A percentile compares a stretch with the other conserved stretches of the same genome.
These are phyloP conservation scores for Peromyscus polionotus DNA, from an alignment of 2,113 vertebrate species.

Conservation along the genomic window DNA sequence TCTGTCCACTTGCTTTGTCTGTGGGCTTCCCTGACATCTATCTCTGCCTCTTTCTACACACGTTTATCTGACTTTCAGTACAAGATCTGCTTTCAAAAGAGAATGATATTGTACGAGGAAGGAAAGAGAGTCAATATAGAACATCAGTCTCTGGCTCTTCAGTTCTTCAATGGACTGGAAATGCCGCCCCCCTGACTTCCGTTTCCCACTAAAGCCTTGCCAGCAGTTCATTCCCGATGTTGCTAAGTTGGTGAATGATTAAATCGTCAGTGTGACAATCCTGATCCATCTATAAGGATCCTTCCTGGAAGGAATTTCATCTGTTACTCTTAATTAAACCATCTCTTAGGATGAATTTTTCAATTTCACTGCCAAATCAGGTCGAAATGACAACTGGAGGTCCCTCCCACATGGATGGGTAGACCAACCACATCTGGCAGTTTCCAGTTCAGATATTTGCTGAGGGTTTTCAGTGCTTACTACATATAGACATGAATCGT, in stretches of 20 bases:
- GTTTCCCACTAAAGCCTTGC: slow-evolving; percentile 9
- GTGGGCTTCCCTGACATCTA: not conserved
- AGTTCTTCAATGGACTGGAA: not conserved
- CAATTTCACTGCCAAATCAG: slow-evolving; percentile 56
- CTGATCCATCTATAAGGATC: slow-evolving; percentile 26
- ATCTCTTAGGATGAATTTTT: slow-evolving; percentile 37
- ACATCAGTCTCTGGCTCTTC: not conserved
- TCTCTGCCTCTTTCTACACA: not conserved
- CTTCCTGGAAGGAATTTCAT: slow-evolving; percentile 49
- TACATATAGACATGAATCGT: not conserved
- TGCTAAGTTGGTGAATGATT: slow-evolving; percentile 57
- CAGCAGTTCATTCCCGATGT: slow-evolving; percentile 16
- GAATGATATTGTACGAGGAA: slow-evolving; percentile 9
- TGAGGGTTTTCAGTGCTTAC: not conserved
- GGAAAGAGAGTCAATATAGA: not conserved
- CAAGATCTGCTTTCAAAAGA: slow-evolving; percentile 15
- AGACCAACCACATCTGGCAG: not conserved
- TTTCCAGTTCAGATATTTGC: slow-evolving; percentile 10
- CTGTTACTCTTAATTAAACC: slow-evolving; percentile 58
- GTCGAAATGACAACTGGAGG: slow-evolving; percentile 49
- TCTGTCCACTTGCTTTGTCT: not conserved
- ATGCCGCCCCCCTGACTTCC: not conserved
- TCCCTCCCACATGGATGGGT: not conserved
- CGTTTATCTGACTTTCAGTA: not conserved
- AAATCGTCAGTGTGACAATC: slow-evolving; percentile 56